phyloP scores from a whole-genome alignment of 2,888 invertebrate species.

The Andrena minutula region DNA sequence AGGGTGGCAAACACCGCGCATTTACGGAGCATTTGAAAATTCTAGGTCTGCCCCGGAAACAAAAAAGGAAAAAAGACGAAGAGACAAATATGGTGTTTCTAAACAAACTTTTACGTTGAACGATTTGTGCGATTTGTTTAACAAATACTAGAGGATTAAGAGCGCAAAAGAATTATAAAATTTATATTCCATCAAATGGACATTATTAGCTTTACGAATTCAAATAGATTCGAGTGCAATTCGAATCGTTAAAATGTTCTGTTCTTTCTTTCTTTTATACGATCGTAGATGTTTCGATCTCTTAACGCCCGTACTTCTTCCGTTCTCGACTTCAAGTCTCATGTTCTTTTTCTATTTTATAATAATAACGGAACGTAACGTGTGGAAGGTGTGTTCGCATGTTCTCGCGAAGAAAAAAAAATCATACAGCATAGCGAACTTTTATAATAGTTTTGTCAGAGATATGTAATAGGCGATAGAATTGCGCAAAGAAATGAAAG shows the following conservation, averaged over 20 bases:
- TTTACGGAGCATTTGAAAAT: slow-evolving; percentile 73
- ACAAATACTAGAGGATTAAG: slow-evolving; percentile 61
- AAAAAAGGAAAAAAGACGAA: neutral
- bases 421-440: slow-evolving; percentile 58
- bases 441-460: slow-evolving; percentile 72
- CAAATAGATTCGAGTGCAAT: slow-evolving; percentile 28
- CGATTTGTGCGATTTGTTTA: slow-evolving; percentile 56
- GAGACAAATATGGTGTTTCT: slow-evolving; percentile 38
- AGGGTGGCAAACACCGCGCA: slow-evolving; percentile 80
- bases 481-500: slow-evolving; percentile 64
- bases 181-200: slow-evolving; percentile 64
- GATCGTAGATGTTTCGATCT: slow-evolving; percentile 46
- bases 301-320: slow-evolving; percentile 48
- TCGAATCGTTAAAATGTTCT: slow-evolving; percentile 36
- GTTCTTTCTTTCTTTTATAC: slow-evolving; percentile 31
- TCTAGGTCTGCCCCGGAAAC: slow-evolving; percentile 58
- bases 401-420: slow-evolving; percentile 42
- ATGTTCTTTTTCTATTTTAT: slow-evolving; percentile 61
- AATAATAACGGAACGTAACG: slow-evolving; percentile 18
- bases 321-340: slow-evolving; percentile 44
- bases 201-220: slow-evolving; percentile 38
- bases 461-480: slow-evolving; percentile 72
- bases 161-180: slow-evolving; percentile 52
- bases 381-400: slow-evolving; percentile 30
- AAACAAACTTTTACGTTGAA: slow-evolving; percentile 67